Evolutionary conservation across 2,888 invertebrate genomes (phyloP).

Genomic region (Amphipyra berbera): DNA sequence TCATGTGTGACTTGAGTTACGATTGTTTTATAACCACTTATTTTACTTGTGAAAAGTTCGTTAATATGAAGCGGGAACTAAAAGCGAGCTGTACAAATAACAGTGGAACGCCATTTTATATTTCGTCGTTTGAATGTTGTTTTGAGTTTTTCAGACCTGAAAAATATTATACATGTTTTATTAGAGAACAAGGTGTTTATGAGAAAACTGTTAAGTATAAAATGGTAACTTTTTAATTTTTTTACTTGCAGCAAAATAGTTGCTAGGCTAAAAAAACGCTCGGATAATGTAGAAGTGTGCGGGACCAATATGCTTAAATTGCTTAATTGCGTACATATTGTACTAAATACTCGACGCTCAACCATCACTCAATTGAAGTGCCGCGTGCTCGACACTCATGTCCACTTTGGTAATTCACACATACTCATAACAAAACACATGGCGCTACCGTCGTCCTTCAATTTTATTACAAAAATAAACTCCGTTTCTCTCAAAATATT

Average conservation of each 20-base stretch:
- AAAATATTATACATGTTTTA: too few species aligned
- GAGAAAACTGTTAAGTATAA: neutral
- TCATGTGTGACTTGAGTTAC: slow-evolving; percentile 56
- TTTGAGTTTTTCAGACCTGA: neutral
- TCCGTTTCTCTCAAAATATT: slow-evolving; percentile 17
- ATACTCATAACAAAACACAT: slow-evolving; percentile 29
- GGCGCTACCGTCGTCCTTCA: slow-evolving; percentile 19
- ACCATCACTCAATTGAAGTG: slow-evolving; percentile 50
- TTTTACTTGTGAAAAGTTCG: slow-evolving; percentile 35
- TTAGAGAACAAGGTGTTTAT: neutral
- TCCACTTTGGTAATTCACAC: slow-evolving; percentile 45
- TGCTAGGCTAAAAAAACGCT: neutral
- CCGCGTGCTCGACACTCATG: slow-evolving; percentile 31
- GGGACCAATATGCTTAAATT: slow-evolving; percentile 11
- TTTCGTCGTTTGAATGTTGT: slow-evolving; percentile 14
- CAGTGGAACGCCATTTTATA: slow-evolving; percentile 13
- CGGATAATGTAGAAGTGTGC: slow-evolving; percentile 7
- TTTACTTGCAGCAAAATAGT: neutral
- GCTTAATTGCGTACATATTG: slow-evolving; percentile 48
- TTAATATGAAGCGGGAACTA: slow-evolving; percentile 25
- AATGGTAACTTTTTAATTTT: too few species aligned
- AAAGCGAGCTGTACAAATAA: slow-evolving; percentile 11
- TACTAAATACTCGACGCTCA: slow-evolving; percentile 37
- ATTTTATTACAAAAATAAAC: slow-evolving; percentile 35
- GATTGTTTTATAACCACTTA: slow-evolving; percentile 43